Evolutionary conservation across 2,797 vertebrate species (phyloP).

Genomic region (Macrochelys suwanniensis): DNA sequence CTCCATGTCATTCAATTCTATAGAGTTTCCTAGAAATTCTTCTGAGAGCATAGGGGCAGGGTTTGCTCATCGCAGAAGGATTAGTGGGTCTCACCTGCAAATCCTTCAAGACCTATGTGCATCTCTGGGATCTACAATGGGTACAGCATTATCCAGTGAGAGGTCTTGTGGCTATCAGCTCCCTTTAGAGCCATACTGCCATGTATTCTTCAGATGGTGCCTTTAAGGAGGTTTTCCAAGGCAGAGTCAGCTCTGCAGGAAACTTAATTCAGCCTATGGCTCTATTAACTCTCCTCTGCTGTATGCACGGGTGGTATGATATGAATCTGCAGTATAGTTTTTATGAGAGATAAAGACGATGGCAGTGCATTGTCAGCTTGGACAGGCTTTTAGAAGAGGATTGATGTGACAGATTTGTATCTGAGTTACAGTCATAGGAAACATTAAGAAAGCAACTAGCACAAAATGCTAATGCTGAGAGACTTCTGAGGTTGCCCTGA

Average conservation of each 20-base stretch:
- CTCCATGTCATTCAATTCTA: rapidly evolving
- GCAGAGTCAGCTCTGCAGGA: not conserved
- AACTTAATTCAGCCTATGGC: not conserved
- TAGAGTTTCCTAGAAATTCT: not conserved
- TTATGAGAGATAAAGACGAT: not conserved
- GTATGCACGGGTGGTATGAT: not conserved
- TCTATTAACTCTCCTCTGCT: conserved; percentile 12
- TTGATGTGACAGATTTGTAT: not conserved
- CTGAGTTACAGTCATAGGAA: not conserved
- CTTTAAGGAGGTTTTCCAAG: conserved; percentile 25
- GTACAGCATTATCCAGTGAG: not conserved
- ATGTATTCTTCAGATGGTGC: not conserved
- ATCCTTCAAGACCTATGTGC: not conserved
- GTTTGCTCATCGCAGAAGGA: not conserved
- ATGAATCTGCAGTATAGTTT: not conserved
- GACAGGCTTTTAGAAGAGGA: not conserved
- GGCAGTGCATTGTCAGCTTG: not conserved
- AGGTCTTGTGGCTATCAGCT: rapidly evolving
- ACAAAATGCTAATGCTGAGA: conserved; percentile 22
- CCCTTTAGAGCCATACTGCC: not conserved
- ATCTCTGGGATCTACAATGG: not conserved
- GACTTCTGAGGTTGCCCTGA: not conserved
- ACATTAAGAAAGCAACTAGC: not conserved
- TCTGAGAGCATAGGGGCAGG: not conserved
- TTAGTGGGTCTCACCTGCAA: not conserved